Conservation (phyloP, 2,113 vertebrate genomes). For the Pholis gunnellus region DNA sequence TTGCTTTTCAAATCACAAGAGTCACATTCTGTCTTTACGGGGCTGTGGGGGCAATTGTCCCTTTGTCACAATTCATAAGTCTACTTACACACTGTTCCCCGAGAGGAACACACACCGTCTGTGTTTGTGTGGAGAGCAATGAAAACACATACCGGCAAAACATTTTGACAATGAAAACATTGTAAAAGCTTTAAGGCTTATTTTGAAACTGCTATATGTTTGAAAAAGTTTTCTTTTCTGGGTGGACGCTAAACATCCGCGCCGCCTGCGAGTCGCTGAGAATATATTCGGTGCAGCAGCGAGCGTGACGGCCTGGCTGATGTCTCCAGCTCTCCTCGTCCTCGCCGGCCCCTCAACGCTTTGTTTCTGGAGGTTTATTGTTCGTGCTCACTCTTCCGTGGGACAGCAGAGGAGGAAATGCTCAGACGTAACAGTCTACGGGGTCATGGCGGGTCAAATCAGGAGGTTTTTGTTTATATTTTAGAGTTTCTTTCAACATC, state of each 20-base stretch:
- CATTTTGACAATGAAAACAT: neutral
- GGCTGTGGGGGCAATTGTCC: neutral
- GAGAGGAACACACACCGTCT: neutral
- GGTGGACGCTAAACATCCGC: conserved; percentile 3
- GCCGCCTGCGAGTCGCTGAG: conserved; percentile 6
- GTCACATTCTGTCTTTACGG: neutral
- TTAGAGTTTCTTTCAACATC: neutral
- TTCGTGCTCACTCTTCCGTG: conserved; percentile 57
- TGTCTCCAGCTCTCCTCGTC: conserved; percentile 8
- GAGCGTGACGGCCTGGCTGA: conserved; percentile 43
- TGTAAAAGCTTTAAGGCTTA: no score
- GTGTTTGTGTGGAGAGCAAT: neutral
- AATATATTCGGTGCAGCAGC: conserved; percentile 39
- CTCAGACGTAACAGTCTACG: conserved; percentile 15
- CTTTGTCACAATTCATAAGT: conserved; percentile 16
- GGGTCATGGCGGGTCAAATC: neutral
- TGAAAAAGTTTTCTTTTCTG: neutral
- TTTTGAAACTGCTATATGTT: neutral
- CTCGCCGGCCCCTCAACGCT: conserved; percentile 41
- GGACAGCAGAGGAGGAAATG: conserved; percentile 49
- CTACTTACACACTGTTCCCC: neutral
- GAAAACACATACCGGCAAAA: neutral
- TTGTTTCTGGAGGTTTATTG: conserved; percentile 63
- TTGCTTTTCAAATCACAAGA: conserved; percentile 14
- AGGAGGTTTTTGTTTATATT: neutral